phyloP scores from a whole-genome alignment of 1,140 invertebrate species.

The Leptoteleia sp. region DNA sequence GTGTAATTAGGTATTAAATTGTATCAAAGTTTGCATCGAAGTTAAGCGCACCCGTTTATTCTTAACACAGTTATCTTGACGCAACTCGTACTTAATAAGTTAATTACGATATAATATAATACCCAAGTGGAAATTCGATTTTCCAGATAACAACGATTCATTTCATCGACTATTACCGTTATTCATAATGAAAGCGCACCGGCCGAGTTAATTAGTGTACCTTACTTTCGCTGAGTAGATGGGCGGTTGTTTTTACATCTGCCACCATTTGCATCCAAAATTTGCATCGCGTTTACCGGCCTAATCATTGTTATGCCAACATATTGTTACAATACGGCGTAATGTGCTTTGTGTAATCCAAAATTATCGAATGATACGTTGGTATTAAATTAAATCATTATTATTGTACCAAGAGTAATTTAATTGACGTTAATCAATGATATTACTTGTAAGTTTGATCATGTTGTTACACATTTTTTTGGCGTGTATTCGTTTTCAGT shows the following conservation, averaged over 20 bases:
- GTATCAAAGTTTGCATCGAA: neutral
- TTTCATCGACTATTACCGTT: conserved; percentile 5
- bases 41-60: neutral
- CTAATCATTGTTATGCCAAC: conserved; percentile 23
- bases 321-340: conserved; percentile 9
- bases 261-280: too few species aligned
- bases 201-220: conserved; percentile 8
- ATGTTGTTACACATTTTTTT: too few species aligned
- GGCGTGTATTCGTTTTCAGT: too few species aligned
- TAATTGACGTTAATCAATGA: too few species aligned
- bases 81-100: neutral
- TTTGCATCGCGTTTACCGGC: conserved; percentile 5
- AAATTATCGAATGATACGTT: conserved; percentile 35
- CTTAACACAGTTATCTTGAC: neutral
- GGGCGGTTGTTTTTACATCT: conserved; percentile 4
- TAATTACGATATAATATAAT: conserved; percentile 1
- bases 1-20: neutral
- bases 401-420: conserved; percentile 25
- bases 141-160: neutral
- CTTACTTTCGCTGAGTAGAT: conserved; percentile 5
- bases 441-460: too few species aligned
- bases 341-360: neutral
- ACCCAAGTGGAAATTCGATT: conserved; percentile 3
- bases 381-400: conserved; percentile 24
- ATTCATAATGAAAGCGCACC: conserved; percentile 1